Base-by-base conservation (phyloP, 2,113 vertebrate genomes). In the Anguilla rostrata region DNA sequence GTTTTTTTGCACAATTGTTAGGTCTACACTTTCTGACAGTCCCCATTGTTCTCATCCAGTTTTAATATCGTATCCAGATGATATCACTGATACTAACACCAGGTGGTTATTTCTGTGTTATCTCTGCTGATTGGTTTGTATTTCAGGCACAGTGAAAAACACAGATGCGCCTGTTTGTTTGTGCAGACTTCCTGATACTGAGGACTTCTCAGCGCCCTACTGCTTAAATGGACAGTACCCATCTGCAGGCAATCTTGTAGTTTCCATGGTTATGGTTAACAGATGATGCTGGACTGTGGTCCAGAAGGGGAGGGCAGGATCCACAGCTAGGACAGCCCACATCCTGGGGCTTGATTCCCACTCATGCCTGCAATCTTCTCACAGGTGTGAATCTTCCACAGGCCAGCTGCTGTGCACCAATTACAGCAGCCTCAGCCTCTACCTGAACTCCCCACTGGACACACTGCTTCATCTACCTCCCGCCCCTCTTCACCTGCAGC, bases 301-400 rank as follows among this genome's bases (percentile, higher is more conserved):
- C 7, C 20, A 26, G 60, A 53, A 53, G 60, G 85, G 57, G 88
- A 85, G 89, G 90, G 91, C 78, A 82, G 46, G 88, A 56, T 86
- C 84, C 89, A 87, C 87, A 41, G 39, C 86, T 57, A 93, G 89
- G 87, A 91, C 92, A 83, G 91, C 80, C 90, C 89, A 87, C 91
- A 46, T 85, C 86, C 87, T 89, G 90, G 89, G 92, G 91, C 94
- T 93, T 88, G 83, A 14, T 91, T 91, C 93, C 92, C 93, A 94
- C 95, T 96, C 91, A 98, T 99, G 98, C 98, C 98, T 94, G 96
- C 99, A 90, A 98, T 99, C 94, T 98, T 98, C 94, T 99, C 99
- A 88, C 98, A 97, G 94, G 98, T 96, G 94, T 97, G 98, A 89
- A 98, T 98, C 83, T 99, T 99, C 95, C 98, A 98, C 87, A 97